Evolutionary conservation across 2,888 invertebrate genomes (phyloP).

Genomic region (Orthosia gracilis): DNA sequence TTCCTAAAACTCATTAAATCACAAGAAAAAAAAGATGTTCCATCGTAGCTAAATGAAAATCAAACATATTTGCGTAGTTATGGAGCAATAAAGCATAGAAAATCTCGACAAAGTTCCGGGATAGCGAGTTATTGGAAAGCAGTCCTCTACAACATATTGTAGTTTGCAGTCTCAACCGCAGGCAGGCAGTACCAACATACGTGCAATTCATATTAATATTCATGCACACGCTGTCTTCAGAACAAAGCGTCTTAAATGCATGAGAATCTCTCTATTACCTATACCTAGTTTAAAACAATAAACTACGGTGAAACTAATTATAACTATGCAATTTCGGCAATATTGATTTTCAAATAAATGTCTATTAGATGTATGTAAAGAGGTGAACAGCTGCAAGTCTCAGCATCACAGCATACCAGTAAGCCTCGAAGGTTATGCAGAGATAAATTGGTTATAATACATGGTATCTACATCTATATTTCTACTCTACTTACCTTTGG

Average conservation of each 20-base stretch:
- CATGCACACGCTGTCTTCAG: constrained; percentile 33
- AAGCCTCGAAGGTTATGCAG: no score
- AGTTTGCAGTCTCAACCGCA: constrained; percentile 27
- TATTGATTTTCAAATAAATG: not conserved
- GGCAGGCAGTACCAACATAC: constrained; percentile 21
- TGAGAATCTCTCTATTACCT: constrained; percentile 9
- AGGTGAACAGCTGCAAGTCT: not conserved
- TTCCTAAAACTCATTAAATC: no score
- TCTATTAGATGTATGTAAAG: no score
- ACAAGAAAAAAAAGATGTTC: not conserved
- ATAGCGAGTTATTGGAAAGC: constrained; percentile 36
- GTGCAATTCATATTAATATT: constrained; percentile 48
- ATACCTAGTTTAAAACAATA: constrained; percentile 4
- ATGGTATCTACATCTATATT: not conserved
- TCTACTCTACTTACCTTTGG: no score
- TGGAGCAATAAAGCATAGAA: not conserved
- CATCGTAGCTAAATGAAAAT: not conserved
- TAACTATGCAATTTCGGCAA: not conserved
- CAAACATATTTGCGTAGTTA: not conserved
- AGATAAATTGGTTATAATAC: not conserved
- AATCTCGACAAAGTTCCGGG: constrained; percentile 7
- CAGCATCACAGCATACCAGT: not conserved
- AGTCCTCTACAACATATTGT: constrained; percentile 6
- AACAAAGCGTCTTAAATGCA: constrained; percentile 35
- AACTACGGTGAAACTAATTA: constrained; percentile 4